A percentile compares a stretch with the other conserved stretches of the same genome.
phyloP scores from a whole-genome alignment of 1,140 invertebrate genomes.

The Pomacea maculata region DNA sequence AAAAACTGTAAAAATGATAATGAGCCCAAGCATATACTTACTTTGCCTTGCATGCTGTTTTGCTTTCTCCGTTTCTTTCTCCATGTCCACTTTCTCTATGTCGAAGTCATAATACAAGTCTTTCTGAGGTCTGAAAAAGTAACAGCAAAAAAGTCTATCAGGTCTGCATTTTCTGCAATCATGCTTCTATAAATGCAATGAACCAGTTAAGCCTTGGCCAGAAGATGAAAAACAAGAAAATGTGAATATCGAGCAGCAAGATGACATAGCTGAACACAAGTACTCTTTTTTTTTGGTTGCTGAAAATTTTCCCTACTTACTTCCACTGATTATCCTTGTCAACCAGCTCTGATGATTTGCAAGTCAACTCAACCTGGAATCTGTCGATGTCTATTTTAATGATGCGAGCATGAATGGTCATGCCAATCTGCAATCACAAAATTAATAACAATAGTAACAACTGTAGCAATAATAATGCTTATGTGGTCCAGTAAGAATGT shows the following conservation, averaged over 20 bases:
- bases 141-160: neutral
- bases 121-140: slow-evolving; percentile 75
- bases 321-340: slow-evolving; percentile 93
- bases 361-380: slow-evolving; percentile 94
- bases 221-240: neutral
- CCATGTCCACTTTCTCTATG: slow-evolving; percentile 80
- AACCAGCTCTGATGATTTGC: slow-evolving; percentile 89
- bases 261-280: no score
- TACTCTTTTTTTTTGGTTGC: no score
- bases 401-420: slow-evolving; percentile 92
- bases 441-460: no score
- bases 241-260: neutral
- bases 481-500: neutral
- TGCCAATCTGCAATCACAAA: slow-evolving; percentile 3
- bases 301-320: slow-evolving; percentile 61
- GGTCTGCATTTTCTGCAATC: neutral
- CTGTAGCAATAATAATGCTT: neutral
- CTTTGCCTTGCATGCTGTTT: slow-evolving; percentile 69
- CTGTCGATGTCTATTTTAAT: slow-evolving; percentile 95
- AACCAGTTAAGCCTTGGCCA: neutral
- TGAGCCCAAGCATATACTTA: slow-evolving; percentile 34
- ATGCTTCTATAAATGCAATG: slow-evolving; percentile 2
- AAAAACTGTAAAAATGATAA: neutral
- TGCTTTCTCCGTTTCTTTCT: slow-evolving; percentile 82
- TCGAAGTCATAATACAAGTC: slow-evolving; percentile 95